These are phyloP conservation scores for Andrena minutula DNA, from an alignment of 2,888 invertebrate species.

Conservation along the genomic window DNA sequence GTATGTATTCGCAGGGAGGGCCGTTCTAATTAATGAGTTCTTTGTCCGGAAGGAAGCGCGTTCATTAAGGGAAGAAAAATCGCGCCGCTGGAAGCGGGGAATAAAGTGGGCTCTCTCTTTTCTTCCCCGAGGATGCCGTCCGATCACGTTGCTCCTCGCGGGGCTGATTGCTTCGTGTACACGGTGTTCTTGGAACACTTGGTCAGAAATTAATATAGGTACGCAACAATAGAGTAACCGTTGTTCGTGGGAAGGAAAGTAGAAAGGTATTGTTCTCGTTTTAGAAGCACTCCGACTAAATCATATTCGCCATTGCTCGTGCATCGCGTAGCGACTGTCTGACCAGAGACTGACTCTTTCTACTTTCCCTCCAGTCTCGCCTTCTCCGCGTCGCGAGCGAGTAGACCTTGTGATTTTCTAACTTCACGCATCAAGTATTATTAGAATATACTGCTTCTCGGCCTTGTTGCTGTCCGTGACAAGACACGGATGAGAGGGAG, in stretches of 20 bases:
- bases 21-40: slow-evolving; percentile 31
- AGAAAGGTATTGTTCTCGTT: too few species aligned
- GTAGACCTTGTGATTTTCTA: slow-evolving; percentile 10
- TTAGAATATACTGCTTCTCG: slow-evolving; percentile 10
- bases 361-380: background rate
- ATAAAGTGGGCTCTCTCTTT: background rate
- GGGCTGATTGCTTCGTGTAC: background rate
- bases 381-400: background rate
- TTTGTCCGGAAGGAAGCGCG: slow-evolving; percentile 17
- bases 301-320: too few species aligned
- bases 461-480: background rate
- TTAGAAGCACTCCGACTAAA: too few species aligned
- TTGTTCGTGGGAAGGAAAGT: too few species aligned
- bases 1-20: background rate
- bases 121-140: background rate
- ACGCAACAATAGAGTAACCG: too few species aligned
- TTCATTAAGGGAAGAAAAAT: slow-evolving; percentile 18
- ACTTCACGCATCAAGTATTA: slow-evolving; percentile 27
- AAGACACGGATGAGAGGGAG: background rate
- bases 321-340: background rate
- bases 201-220: too few species aligned
- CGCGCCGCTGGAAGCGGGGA: too few species aligned
- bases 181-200: background rate
- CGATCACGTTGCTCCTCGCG: background rate
- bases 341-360: background rate